A percentile compares a stretch with the other conserved stretches of the same genome.
Evolutionary conservation across 2,797 vertebrate species (phyloP).

Genomic region (Echiichthys vipera): DNA sequence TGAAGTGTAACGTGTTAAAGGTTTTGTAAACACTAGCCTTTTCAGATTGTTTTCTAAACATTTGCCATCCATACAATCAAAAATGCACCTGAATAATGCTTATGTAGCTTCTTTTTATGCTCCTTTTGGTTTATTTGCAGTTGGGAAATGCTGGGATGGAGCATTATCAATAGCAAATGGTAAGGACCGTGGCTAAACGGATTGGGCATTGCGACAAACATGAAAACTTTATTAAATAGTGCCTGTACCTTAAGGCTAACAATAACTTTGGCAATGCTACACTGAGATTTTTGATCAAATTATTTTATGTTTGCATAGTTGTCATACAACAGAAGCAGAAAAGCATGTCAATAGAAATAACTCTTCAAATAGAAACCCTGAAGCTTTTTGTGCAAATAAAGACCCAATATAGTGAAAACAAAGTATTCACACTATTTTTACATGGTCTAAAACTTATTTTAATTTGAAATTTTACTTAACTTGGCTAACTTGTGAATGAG

Average conservation of each 20-base stretch:
- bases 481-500: slow-evolving; percentile 34
- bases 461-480: slow-evolving; percentile 7
- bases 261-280: not conserved
- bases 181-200: slow-evolving; percentile 5
- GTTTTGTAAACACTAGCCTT: not conserved
- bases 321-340: slow-evolving; percentile 1
- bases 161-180: slow-evolving; percentile 38
- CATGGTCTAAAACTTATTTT: not conserved
- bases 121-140: slow-evolving; percentile 13
- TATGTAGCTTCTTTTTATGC: not conserved
- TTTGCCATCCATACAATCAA: not conserved
- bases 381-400: not conserved
- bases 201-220: slow-evolving; percentile 21
- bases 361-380: not conserved
- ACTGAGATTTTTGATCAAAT: not conserved
- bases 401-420: not conserved
- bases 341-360: slow-evolving; percentile 2
- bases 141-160: slow-evolving; percentile 9
- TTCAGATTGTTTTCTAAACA: slow-evolving; percentile 12
- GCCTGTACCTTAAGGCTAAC: not conserved
- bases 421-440: not conserved
- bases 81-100: not conserved
- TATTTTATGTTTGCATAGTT: not conserved
- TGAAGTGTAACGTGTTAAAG: not conserved
- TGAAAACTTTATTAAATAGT: slow-evolving; percentile 1